A percentile compares a stretch with the other conserved stretches of the same genome.
phyloP scores from a whole-genome alignment of 2,113 vertebrate species.

The Clarias gariepinus region DNA sequence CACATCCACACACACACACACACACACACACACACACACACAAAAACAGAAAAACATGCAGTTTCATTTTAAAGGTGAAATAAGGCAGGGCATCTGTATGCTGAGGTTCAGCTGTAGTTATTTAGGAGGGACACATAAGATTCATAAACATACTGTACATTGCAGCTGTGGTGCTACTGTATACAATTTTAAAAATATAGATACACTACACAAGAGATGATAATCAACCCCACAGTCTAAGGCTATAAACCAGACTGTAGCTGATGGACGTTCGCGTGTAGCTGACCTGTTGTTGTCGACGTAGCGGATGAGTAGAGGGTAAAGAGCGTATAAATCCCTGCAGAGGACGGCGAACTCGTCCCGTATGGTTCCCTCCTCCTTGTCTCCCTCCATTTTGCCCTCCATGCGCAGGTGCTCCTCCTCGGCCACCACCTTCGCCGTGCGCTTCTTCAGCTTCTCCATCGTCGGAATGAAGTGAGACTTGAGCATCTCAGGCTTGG shows the following conservation, averaged over 20 bases:
- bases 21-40: neutral
- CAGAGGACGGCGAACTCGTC: conserved; percentile 95
- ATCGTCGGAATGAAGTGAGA: conserved; percentile 94
- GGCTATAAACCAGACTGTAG: neutral
- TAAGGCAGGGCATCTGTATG: too few species aligned
- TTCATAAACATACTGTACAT: too few species aligned
- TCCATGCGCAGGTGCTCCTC: conserved; percentile 91
- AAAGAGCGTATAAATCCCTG: conserved; percentile 91
- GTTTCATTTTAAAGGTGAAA: too few species aligned
- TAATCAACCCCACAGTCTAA: too few species aligned
- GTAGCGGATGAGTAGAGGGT: conserved; percentile 93
- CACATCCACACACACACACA: conserved; percentile 13
- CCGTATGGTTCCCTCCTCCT: conserved; percentile 84
- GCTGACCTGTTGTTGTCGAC: conserved; percentile 93
- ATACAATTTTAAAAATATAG: too few species aligned
- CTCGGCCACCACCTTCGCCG: conserved; percentile 89
- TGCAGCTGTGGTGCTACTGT: too few species aligned
- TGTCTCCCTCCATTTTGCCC: conserved; percentile 82
- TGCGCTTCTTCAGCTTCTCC: conserved; percentile 88
- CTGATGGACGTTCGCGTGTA: too few species aligned
- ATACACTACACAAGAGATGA: neutral
- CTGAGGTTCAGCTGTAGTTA: too few species aligned
- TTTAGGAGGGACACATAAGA: too few species aligned
- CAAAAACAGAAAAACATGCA: neutral
- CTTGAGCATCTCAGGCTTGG: conserved; percentile 86